Base-by-base conservation (phyloP, 1,140 invertebrate species). In the Anastrepha obliqua region DNA sequence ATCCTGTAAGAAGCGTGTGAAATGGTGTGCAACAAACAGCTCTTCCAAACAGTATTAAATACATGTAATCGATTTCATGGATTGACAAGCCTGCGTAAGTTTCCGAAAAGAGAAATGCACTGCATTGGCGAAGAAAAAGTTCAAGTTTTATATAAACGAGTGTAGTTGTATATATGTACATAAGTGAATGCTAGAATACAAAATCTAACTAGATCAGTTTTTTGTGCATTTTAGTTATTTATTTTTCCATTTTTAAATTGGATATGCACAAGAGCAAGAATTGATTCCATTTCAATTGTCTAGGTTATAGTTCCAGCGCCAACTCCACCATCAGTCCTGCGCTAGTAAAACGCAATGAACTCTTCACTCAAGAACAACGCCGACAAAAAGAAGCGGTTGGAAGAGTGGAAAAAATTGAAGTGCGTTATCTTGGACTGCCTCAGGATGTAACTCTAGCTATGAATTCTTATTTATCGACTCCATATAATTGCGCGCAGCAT, bases 391-490 rank as follows among this genome's bases (percentile, higher is more conserved):
- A 95, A 62, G 93, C 95, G 8, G 94, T 98, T 47, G 97, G 97
- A 8, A 94, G 98, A 91, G 95, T 99, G 86, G 97, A 99, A 91
- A 99, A 99, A 94, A 98, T 99, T 87, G 95, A 97, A 94, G 97
- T 99, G 0, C 94, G 95, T 87, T 97, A 97, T 92, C 94, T 95
- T 87, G 97, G 97, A 0, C 90, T 95, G 5, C 96, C 97, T 0
- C 95, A 97, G 88, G 95, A 97, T 88, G 95, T 95, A 39, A 96
- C 95, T 3, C 93, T 99, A 59, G 92, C 97, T 17, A 99, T 99
- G 98, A 99, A 99, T 93, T 98, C 97, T 93, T 94, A 96, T 89
- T 93, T 99, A 5, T 99, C 98, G 1, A 99, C 98, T 2, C 98
- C 98, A 2, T 96, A 95, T 90, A 96, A 99, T 93, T 98, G 98